Base-by-base conservation (phyloP, 2,113 vertebrate species). In the Hemibagrus wyckioides region DNA sequence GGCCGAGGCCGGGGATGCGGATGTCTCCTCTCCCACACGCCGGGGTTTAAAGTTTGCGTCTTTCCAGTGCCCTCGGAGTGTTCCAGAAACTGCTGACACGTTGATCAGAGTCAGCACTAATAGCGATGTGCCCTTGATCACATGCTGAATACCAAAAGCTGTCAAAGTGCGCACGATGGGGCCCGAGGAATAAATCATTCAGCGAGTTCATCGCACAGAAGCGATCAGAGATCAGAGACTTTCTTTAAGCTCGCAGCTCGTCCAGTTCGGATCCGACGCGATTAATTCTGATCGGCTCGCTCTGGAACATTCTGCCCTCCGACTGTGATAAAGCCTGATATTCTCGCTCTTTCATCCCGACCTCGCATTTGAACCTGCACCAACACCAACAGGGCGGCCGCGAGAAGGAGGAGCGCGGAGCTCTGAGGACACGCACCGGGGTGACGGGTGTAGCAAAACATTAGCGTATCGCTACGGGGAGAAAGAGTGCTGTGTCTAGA, bases 401-500 rank as follows among this genome's bases (percentile, higher is more conserved):
- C 23, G 11, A 50, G 67, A 33, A 81, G 77, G 67, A 54, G 48
- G 80, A 59, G 48, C 14, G 21, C 36, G 6, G 44, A 21, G 56
- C 83, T 41, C 63, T n/a, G 33, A 75, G 67, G 21, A 65, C 61
- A 33, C 77, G 36, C 50, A 54, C 86, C 50, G 25, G 57, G 87
- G 89, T 87, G 88, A 87, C 59, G 69, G 88, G 87, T 84, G 87
- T 54, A 82, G 85, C 71, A 89, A 89, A 89, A 90, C 82, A 90
- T 87, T 89, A 89, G 84, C n/a, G 8, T 75, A 89, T 39, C 17
- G 17, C 85, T 82, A 56, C 36, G 82, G 77, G 17, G 67, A 75
- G 80, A 25, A 65, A 33, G 81, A 69, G 73, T 13, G 10, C 41
- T 28, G 33, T 36, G 82, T 83, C 82, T 83, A 83, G 82, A 83